Percentiles rank a stretch among this genome's conserved stretches.
These are phyloP conservation scores for Sthenelais limicola DNA, from an alignment of 2,888 invertebrate genomes.

Conservation along the genomic window DNA sequence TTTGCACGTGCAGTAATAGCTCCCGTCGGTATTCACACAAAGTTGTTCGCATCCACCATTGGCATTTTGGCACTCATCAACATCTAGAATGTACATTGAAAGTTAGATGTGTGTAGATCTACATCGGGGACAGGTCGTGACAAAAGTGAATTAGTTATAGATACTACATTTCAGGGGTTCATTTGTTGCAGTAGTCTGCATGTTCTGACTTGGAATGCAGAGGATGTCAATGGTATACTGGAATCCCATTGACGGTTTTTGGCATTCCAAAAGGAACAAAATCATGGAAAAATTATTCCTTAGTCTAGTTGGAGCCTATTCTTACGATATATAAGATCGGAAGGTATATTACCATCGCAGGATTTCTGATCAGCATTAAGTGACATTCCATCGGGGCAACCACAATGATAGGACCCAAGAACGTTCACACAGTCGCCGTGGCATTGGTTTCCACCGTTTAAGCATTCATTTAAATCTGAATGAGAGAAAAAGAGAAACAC, in stretches of 20 bases:
- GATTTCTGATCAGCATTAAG: conserved; percentile 60
- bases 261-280: too few species aligned
- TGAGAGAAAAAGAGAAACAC: not conserved
- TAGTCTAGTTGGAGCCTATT: too few species aligned
- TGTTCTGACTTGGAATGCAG: too few species aligned
- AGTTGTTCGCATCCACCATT: conserved; percentile 39
- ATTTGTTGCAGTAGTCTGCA: too few species aligned
- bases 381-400: conserved; percentile 72
- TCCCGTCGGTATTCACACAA: conserved; percentile 21
- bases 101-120: too few species aligned
- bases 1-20: conserved; percentile 29
- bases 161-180: too few species aligned
- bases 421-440: conserved; percentile 78
- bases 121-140: too few species aligned
- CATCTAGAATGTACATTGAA: conserved; percentile 1
- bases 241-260: too few species aligned
- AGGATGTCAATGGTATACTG: too few species aligned
- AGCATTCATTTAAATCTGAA: conserved; percentile 85
- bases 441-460: conserved; percentile 78
- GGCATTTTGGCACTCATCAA: conserved; percentile 22
- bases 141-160: too few species aligned
- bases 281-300: too few species aligned
- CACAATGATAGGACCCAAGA: conserved; percentile 82
- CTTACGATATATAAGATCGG: too few species aligned
- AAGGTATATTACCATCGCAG: conserved; percentile 58